Evolutionary conservation across 64 coral and sea anemone genomes (phyloP).

Genomic region (Dendrophyllia cribrosa): DNA sequence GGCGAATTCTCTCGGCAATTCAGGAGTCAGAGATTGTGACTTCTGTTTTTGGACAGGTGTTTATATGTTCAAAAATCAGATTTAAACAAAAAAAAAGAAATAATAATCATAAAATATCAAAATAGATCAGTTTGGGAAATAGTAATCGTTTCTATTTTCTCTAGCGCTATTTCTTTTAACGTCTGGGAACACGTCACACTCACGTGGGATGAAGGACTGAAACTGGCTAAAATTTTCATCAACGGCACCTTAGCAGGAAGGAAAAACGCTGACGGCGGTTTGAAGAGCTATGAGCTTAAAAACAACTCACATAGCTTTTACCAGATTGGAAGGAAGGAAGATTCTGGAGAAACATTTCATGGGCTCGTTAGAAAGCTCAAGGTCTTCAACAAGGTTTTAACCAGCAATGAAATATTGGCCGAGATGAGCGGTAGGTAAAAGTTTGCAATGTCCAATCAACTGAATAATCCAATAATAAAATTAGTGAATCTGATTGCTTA

Average conservation of each 20-base stretch:
- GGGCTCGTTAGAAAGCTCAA: not conserved
- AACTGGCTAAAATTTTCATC: not conserved
- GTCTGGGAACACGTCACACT: not conserved
- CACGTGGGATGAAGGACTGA: not conserved
- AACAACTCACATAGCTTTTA: not conserved
- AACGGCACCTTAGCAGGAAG: not conserved
- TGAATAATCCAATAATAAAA: too few species aligned
- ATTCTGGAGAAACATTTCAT: not conserved
- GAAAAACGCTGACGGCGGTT: not conserved
- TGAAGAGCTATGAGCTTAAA: not conserved
- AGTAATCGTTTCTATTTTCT: not conserved
- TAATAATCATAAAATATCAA: too few species aligned
- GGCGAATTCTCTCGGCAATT: too few species aligned
- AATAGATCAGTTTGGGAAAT: too few species aligned
- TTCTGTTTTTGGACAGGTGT: too few species aligned
- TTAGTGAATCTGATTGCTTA: too few species aligned
- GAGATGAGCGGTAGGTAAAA: not conserved
- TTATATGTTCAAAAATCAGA: too few species aligned
- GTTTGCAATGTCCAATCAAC: too few species aligned
- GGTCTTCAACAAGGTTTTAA: not conserved
- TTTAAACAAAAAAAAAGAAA: too few species aligned
- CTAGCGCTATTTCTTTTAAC: not conserved
- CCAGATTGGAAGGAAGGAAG: constrained; percentile 3
- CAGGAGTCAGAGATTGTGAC: too few species aligned
- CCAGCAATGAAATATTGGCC: not conserved